Percentiles rank a stretch among this genome's conserved stretches.
Evolutionary conservation across 2,113 vertebrate species (phyloP).

Genomic region (Carettochelys insculpta): DNA sequence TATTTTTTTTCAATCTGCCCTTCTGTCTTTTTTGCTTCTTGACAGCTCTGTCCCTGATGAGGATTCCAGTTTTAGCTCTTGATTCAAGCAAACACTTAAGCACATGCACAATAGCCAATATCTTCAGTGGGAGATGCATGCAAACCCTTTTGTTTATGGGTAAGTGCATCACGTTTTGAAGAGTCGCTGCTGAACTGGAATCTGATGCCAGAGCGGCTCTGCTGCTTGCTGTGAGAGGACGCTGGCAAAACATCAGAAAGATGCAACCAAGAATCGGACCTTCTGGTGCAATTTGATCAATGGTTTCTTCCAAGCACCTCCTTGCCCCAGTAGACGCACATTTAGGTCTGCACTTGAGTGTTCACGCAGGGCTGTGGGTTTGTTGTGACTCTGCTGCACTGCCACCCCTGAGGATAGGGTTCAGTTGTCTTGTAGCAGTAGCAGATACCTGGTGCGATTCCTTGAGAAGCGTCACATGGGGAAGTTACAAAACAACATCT

Average conservation of each 20-base stretch:
- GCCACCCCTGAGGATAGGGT: neutral
- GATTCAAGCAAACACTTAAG: neutral
- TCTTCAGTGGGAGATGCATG: neutral
- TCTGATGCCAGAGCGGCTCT: neutral
- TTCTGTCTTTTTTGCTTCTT: accelerated
- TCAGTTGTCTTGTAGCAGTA: neutral
- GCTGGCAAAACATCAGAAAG: too few relatives aligned
- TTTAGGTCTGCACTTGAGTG: neutral
- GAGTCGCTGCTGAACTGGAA: neutral
- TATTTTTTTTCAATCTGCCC: too few relatives aligned
- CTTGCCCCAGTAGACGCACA: neutral
- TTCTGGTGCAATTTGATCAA: accelerated
- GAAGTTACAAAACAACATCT: neutral
- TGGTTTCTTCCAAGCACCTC: neutral
- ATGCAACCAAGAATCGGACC: neutral
- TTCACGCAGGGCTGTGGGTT: neutral
- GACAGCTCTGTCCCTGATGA: neutral
- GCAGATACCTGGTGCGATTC: neutral
- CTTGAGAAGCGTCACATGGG: neutral
- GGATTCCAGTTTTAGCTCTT: neutral
- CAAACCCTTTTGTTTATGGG: neutral
- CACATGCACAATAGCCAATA: neutral
- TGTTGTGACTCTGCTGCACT: neutral
- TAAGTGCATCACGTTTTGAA: neutral
- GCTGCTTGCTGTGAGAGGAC: neutral